A percentile compares a stretch with the other conserved stretches of the same genome.
Conservation (phyloP, 2,113 vertebrate species). For the Chamaea fasciata region DNA sequence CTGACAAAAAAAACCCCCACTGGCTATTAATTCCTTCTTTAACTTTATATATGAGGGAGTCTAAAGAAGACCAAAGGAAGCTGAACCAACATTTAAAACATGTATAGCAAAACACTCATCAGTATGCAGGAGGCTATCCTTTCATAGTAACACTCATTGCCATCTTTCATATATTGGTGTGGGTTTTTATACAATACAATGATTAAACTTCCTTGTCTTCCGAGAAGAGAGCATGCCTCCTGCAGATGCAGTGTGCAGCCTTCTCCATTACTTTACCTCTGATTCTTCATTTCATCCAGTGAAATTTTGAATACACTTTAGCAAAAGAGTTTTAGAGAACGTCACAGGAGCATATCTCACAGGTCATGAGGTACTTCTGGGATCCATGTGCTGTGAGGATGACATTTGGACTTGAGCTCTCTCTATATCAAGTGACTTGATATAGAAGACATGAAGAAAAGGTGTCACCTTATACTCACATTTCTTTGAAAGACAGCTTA, state of each 20-base stretch:
- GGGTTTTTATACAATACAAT: not conserved
- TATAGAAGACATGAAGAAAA: not conserved
- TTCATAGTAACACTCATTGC: not conserved
- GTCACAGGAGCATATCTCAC: not conserved
- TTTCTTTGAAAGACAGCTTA: not conserved
- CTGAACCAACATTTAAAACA: not conserved
- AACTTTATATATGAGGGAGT: not conserved
- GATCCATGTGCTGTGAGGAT: not conserved
- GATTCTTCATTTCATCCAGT: not conserved
- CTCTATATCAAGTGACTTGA: not conserved
- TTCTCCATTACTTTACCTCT: not conserved
- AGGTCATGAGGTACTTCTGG: not conserved
- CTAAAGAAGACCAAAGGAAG: not conserved
- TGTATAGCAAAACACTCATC: not conserved
- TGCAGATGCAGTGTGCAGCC: not conserved
- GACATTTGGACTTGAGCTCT: not conserved
- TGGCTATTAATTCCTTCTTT: not conserved
- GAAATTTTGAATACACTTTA: not conserved
- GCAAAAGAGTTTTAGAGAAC: not conserved
- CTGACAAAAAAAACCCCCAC: not conserved
- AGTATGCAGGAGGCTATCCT: not conserved
- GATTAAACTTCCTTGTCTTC: not conserved
- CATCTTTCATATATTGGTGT: not conserved
- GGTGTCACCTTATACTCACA: not conserved
- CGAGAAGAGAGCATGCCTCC: not conserved